A percentile compares a stretch with the other conserved stretches of the same genome.
phyloP scores from a whole-genome alignment of 1,140 invertebrate genomes.

The Chymomyza costata region DNA sequence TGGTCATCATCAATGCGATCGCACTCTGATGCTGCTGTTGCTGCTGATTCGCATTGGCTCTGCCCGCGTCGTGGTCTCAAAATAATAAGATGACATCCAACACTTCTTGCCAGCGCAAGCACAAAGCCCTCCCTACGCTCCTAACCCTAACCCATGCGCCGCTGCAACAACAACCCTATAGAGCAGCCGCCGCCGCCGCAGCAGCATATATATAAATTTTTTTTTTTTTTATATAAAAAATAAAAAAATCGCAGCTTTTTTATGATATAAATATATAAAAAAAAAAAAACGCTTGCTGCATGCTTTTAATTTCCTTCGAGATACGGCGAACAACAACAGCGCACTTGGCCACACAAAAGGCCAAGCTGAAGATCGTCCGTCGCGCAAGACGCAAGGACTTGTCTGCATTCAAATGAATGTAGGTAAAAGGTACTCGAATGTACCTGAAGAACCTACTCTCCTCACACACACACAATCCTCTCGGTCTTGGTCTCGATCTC shows the following conservation, averaged over 20 bases:
- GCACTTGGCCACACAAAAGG: constrained; percentile 68
- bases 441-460: constrained; percentile 61
- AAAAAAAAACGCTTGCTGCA: constrained; percentile 63
- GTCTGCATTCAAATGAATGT: constrained; percentile 70
- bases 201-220: constrained; percentile 62
- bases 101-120: constrained; percentile 59
- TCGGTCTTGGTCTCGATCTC: too few relatives aligned
- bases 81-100: constrained; percentile 75
- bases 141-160: constrained; percentile 29
- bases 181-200: constrained; percentile 9
- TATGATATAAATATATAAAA: too few relatives aligned
- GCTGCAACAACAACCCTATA: too few relatives aligned
- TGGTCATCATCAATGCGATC: constrained; percentile 60
- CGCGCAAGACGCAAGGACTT: constrained; percentile 55
- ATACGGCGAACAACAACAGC: constrained; percentile 39
- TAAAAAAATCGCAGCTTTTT: too few relatives aligned
- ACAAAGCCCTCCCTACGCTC: constrained; percentile 33
- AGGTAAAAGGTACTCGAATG: constrained; percentile 60
- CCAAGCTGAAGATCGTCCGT: constrained; percentile 37
- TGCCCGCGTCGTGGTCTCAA: constrained; percentile 66
- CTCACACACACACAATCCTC: constrained; percentile 15
- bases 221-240: constrained; percentile 70
- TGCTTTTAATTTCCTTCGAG: constrained; percentile 63
- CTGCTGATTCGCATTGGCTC: too few relatives aligned
- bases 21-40: constrained; percentile 28